Percentiles rank a stretch among this genome's conserved stretches.
Evolutionary conservation across 2,113 vertebrate genomes (phyloP).

Genomic region (Pachycephala philippinensis): DNA sequence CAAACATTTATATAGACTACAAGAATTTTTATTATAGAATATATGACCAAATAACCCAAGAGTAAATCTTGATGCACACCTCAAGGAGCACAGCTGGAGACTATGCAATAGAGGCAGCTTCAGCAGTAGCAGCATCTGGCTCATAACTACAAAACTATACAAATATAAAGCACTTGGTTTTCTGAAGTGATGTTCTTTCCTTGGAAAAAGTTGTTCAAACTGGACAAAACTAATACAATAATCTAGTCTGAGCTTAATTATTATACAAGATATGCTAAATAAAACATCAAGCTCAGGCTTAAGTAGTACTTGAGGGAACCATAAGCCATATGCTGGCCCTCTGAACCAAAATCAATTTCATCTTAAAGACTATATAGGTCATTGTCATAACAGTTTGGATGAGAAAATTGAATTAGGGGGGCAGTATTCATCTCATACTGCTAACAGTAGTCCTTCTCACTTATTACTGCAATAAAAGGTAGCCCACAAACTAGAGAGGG

Average conservation of each 20-base stretch:
- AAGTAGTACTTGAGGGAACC: not conserved
- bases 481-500: slow-evolving; percentile 15
- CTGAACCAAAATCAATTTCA: slow-evolving; percentile 7
- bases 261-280: not conserved
- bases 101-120: not conserved
- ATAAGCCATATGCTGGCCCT: not conserved
- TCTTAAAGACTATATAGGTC: not conserved
- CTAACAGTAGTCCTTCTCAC: not conserved
- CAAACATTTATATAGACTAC: not conserved
- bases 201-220: not conserved
- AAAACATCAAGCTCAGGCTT: not conserved
- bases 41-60: not conserved
- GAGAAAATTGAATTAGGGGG: not conserved
- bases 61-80: not conserved
- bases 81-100: not conserved
- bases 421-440: not conserved
- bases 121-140: not conserved
- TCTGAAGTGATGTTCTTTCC: not conserved
- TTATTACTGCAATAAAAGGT: slow-evolving; percentile 41
- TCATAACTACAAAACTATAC: not conserved
- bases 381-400: not conserved
- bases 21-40: not conserved
- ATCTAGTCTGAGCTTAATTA: not conserved
- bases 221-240: not conserved
- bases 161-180: not conserved